Evolutionary conservation across 2,888 invertebrate species (phyloP).

Genomic region (Parascotia fuliginaria): DNA sequence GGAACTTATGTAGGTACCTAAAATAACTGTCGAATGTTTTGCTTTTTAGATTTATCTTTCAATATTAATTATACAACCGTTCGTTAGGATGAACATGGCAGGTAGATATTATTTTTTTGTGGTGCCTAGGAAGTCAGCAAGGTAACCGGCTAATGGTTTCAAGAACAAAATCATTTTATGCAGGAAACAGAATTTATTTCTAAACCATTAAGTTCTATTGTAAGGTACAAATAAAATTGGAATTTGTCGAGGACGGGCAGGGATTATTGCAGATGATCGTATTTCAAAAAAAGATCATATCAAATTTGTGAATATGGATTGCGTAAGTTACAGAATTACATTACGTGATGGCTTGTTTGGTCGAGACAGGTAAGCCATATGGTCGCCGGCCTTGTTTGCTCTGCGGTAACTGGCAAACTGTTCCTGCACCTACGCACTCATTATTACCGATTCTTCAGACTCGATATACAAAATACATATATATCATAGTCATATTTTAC

Average conservation of each 20-base stretch:
- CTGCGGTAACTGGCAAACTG: constrained; percentile 62
- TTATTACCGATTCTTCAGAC: constrained; percentile 61
- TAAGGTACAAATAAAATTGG: constrained; percentile 22
- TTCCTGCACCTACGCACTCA: constrained; percentile 63
- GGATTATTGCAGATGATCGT: constrained; percentile 21
- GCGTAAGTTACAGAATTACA: constrained; percentile 52
- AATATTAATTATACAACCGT: too few relatives aligned
- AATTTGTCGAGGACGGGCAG: constrained; percentile 35
- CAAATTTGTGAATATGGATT: constrained; percentile 28
- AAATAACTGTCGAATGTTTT: too few relatives aligned
- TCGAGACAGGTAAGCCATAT: constrained; percentile 68
- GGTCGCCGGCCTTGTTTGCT: constrained; percentile 73
- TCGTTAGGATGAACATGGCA: too few relatives aligned
- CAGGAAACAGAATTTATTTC: constrained; percentile 46
- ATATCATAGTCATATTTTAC: constrained; percentile 22
- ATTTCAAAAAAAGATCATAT: constrained; percentile 44
- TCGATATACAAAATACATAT: constrained; percentile 25
- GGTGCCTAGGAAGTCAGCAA: constrained; percentile 51
- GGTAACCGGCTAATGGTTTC: constrained; percentile 45
- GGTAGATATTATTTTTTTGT: constrained; percentile 36
- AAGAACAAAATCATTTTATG: constrained; percentile 57
- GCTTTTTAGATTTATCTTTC: too few relatives aligned
- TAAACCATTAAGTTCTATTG: constrained; percentile 16
- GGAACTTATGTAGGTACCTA: not conserved
- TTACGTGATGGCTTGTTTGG: constrained; percentile 45